Evolutionary conservation across 2,797 vertebrate species (phyloP).

Genomic region (Paratrypauchen microcephalus): DNA sequence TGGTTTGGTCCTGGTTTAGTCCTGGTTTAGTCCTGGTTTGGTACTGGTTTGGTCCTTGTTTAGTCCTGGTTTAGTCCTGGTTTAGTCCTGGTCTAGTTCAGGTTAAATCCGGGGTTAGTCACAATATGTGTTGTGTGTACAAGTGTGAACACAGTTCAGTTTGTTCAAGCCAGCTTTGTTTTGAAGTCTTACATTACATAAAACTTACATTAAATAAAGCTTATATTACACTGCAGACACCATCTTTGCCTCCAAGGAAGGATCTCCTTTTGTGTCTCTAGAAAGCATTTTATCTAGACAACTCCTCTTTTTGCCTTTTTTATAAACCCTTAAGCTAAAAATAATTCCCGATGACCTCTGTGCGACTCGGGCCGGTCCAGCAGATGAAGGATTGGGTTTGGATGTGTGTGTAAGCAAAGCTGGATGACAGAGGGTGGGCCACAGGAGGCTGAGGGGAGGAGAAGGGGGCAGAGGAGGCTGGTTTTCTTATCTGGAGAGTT

Average conservation of each 20-base stretch:
- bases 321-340: slow-evolving; percentile 61
- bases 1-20: too few relatives aligned
- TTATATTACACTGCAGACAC: slow-evolving; percentile 16
- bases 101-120: neutral
- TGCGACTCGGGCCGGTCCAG: slow-evolving; percentile 38
- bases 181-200: too few relatives aligned
- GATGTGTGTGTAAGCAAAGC: slow-evolving; percentile 25
- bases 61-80: neutral
- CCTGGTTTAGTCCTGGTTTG: too few relatives aligned
- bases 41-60: neutral
- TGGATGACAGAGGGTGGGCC: slow-evolving; percentile 34
- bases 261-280: slow-evolving; percentile 24
- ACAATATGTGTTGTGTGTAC: neutral
- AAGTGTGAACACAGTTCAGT: neutral
- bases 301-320: slow-evolving; percentile 35
- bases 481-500: slow-evolving; percentile 54
- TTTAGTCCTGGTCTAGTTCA: neutral
- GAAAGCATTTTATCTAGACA: slow-evolving; percentile 16
- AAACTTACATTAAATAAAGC: too few relatives aligned
- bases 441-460: slow-evolving; percentile 6
- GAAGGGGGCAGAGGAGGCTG: slow-evolving; percentile 20
- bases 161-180: slow-evolving; percentile 30
- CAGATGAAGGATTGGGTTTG: slow-evolving; percentile 54
- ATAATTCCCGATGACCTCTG: slow-evolving; percentile 71
- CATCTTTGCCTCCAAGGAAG: slow-evolving; percentile 23